Conservation (phyloP, 2,797 vertebrate species). For the Neomorphus geoffroyi region DNA sequence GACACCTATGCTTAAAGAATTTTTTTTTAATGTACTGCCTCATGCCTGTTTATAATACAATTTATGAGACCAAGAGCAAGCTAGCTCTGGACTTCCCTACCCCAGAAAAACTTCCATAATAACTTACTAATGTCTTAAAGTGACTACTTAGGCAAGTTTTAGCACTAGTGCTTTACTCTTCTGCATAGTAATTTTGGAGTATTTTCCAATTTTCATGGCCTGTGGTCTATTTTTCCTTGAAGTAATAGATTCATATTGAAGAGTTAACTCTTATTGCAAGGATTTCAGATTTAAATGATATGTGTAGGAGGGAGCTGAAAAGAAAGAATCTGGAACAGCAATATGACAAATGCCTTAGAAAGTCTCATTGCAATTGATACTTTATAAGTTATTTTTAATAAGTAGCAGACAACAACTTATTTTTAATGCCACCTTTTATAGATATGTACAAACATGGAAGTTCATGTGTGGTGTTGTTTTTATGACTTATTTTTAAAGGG, state of each 20-base stretch:
- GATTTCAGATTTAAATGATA: conserved; percentile 25
- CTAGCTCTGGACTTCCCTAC: neutral
- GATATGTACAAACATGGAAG: neutral
- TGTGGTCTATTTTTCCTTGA: neutral
- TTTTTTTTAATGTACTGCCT: neutral
- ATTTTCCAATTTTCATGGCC: neutral
- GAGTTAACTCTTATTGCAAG: conserved; percentile 27
- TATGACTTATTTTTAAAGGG: neutral
- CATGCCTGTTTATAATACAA: neutral
- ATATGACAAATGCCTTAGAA: neutral
- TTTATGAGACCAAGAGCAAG: neutral
- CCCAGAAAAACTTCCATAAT: neutral
- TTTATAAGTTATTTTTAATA: neutral
- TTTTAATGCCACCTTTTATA: neutral
- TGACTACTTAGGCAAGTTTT: neutral
- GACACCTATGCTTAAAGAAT: neutral
- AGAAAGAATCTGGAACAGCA: conserved; percentile 31
- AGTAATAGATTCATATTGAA: neutral
- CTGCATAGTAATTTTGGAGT: neutral
- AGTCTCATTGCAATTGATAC: neutral
- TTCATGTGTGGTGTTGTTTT: neutral
- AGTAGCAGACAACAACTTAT: neutral
- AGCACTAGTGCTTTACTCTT: neutral
- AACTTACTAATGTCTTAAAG: neutral
- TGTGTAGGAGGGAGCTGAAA: conserved; percentile 32